These are phyloP conservation scores for Gonocerus acuteangulatus DNA, from an alignment of 2,888 invertebrate genomes.

Conservation along the genomic window DNA sequence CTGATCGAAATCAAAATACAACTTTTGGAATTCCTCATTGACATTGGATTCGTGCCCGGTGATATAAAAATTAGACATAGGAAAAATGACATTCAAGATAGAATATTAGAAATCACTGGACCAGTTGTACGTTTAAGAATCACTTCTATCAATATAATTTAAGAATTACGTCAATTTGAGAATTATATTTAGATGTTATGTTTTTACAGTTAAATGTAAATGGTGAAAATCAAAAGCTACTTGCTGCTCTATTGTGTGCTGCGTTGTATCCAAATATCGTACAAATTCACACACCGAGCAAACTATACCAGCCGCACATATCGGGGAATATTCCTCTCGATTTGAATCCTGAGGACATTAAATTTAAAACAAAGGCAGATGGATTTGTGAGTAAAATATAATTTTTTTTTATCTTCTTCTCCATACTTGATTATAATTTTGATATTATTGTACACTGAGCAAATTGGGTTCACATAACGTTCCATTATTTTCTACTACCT, in stretches of 20 bases:
- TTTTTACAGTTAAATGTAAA: constrained; percentile 60
- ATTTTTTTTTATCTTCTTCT: too few relatives aligned
- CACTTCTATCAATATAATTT: not conserved
- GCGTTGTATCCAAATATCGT: constrained; percentile 90
- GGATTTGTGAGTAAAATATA: constrained; percentile 51
- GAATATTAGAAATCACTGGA: constrained; percentile 58
- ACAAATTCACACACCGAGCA: constrained; percentile 71
- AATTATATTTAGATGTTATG: not conserved
- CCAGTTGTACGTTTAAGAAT: constrained; percentile 45
- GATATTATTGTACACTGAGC: not conserved
- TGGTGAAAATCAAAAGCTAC: constrained; percentile 63
- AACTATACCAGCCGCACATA: constrained; percentile 59
- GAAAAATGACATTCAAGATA: constrained; percentile 51
- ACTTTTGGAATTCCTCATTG: constrained; percentile 62
- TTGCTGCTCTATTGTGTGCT: constrained; percentile 79
- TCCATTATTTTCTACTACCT: not conserved
- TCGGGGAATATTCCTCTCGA: constrained; percentile 67
- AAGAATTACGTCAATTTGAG: constrained; percentile 28
- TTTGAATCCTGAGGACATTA: constrained; percentile 61
- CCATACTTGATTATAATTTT: too few relatives aligned
- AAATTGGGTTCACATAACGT: not conserved
- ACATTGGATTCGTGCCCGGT: constrained; percentile 70
- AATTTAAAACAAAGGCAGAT: constrained; percentile 66
- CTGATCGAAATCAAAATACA: constrained; percentile 82
- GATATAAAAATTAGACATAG: constrained; percentile 50